Evolutionary conservation across 1,140 invertebrate species (phyloP), one percentile per base, ranked within the genome.

Genomic region (Nomia melanderi): DNA sequence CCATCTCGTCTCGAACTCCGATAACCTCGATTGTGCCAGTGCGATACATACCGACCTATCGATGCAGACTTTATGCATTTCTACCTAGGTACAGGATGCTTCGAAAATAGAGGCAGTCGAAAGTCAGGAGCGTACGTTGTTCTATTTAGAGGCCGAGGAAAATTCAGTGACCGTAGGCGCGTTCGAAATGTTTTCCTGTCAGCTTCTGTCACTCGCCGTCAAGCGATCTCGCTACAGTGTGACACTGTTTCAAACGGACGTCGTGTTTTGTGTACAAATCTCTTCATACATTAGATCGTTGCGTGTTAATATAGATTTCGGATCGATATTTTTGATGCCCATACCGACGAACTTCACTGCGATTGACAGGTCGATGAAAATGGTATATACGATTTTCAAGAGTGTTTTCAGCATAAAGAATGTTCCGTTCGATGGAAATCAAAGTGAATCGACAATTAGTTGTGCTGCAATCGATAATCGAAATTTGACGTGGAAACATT

Each of bases 1-100:
- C n/a, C n/a, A 69, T 59, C 56, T 69, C 69, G 50, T 57, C 39
- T 41, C 17, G 39, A 44, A 64, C 44, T n/a, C 56, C 20, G 72
- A 36, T n/a, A 53, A 69, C 57, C 29, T 56, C 29, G 27, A 81
- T 50, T 31, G 23, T 44, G 33, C 23, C 27, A 17, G 4, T 54
- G 14, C 12, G 47, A 36, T 33, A 57, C 17, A 54, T 47, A 54
- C 31, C 62, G n/a, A 31, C 12, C 64, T 59, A 67, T 33, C 44
- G 31, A 33, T 54, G 20, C 11, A 73, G 36, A 36, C 33, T 41
- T 47, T 36, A 2, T 36, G 39, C 31, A n/a, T 27, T 33, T 53
- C 47, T 27, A 44, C 62, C 54, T 73, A 39, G 36, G 23, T 64
- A n/a, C 36, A 14, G 29, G 23, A 59, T 36, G 39, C 44, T 31